Conservation (phyloP, 2,797 vertebrate species). For the Limnodromus scolopaceus region DNA sequence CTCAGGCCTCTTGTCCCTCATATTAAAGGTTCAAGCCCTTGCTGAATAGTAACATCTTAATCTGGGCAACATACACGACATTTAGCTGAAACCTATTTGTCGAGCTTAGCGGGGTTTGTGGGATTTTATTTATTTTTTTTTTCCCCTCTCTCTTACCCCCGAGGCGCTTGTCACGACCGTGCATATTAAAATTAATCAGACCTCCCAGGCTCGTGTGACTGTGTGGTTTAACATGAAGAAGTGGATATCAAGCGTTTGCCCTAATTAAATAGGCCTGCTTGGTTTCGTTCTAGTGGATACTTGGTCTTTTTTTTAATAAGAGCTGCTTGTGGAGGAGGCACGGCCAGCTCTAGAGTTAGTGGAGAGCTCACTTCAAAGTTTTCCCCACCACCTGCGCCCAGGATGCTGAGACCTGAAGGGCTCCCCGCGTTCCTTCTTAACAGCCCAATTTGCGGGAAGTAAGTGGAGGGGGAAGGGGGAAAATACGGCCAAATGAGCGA, state of each 20-base stretch:
- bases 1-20: slow-evolving; percentile 67
- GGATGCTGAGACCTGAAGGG: slow-evolving; percentile 58
- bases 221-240: slow-evolving; percentile 76
- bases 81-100: slow-evolving; percentile 63
- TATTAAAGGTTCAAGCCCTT: slow-evolving; percentile 68
- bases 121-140: slow-evolving; percentile 31
- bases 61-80: slow-evolving; percentile 54
- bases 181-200: slow-evolving; percentile 86
- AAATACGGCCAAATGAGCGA: neutral
- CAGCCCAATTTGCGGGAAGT: slow-evolving; percentile 12
- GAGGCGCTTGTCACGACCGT: slow-evolving; percentile 76
- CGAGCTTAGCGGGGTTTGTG: slow-evolving; percentile 39
- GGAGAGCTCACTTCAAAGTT: slow-evolving; percentile 83
- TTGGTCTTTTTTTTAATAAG: slow-evolving; percentile 83
- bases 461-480: neutral
- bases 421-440: slow-evolving; percentile 48
- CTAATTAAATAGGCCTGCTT: slow-evolving; percentile 80
- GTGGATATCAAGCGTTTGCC: slow-evolving; percentile 78
- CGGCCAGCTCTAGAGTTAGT: slow-evolving; percentile 70
- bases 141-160: slow-evolving; percentile 61
- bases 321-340: slow-evolving; percentile 77
- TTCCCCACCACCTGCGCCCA: slow-evolving; percentile 79
- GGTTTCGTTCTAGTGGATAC: slow-evolving; percentile 78
- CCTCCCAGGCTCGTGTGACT: slow-evolving; percentile 72
- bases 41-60: slow-evolving; percentile 76